phyloP scores from a whole-genome alignment of 2,797 vertebrate species.

The Chrosomus eos region DNA sequence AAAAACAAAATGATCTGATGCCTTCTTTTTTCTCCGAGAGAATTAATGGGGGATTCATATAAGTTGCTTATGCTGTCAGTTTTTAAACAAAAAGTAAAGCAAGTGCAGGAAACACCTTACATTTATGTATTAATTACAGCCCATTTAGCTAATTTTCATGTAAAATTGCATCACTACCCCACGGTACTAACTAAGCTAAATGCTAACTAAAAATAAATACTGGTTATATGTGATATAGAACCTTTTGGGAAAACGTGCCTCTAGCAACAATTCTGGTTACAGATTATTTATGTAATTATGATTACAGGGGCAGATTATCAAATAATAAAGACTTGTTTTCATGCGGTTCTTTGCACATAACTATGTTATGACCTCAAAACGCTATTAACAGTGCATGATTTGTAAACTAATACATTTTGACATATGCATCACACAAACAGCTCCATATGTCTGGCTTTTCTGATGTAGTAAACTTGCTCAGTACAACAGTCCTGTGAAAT shows the following conservation, averaged over 20 bases:
- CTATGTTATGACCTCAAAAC: neutral
- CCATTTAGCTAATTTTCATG: neutral
- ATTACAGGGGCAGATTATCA: no score
- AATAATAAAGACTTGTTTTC: neutral
- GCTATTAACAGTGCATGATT: neutral
- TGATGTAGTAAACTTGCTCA: neutral
- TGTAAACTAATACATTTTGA: neutral
- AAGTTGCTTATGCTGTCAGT: slow-evolving; percentile 25
- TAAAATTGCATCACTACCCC: neutral
- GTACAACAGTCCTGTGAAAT: neutral
- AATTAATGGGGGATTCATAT: slow-evolving; percentile 19
- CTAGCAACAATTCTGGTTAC: neutral
- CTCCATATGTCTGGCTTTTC: neutral
- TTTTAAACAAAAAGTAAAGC: slow-evolving; percentile 14
- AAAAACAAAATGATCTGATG: slow-evolving; percentile 33
- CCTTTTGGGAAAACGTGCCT: neutral
- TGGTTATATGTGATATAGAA: neutral
- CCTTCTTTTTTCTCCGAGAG: slow-evolving; percentile 6
- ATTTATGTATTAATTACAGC: neutral
- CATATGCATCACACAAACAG: neutral
- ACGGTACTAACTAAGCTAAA: neutral
- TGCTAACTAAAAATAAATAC: neutral
- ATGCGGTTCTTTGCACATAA: neutral
- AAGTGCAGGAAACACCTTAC: neutral
- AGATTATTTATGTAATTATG: no score